These are phyloP conservation scores for Cyanoliseus patagonus DNA, from an alignment of 2,113 vertebrate genomes.

Conservation along the genomic window DNA sequence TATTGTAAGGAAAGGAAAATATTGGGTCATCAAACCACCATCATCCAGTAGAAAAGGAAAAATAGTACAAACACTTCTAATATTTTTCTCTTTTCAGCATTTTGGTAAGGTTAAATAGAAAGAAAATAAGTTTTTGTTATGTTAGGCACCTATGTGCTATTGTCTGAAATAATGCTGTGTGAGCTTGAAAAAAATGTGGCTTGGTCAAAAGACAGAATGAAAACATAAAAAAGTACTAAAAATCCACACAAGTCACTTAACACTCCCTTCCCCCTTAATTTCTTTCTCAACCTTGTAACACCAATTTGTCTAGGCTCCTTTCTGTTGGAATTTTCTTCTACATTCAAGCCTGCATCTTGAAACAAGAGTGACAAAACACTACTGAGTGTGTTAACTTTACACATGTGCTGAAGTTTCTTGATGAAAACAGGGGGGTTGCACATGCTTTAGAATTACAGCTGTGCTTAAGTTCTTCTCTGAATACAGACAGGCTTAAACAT, in stretches of 20 bases:
- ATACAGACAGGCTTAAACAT: background rate
- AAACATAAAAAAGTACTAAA: background rate
- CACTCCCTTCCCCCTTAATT: background rate
- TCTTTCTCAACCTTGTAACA: background rate
- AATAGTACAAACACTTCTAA: background rate
- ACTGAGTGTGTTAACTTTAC: background rate
- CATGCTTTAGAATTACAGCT: background rate
- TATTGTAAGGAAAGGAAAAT: slow-evolving; percentile 48
- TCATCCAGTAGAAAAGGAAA: slow-evolving; percentile 35
- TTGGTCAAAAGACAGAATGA: background rate
- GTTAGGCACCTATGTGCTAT: background rate
- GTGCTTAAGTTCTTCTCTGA: background rate
- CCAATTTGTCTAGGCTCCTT: background rate
- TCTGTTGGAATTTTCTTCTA: background rate
- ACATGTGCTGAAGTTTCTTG: background rate
- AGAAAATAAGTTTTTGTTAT: background rate
- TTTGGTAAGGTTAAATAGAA: background rate
- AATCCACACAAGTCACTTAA: background rate
- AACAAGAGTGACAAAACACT: background rate
- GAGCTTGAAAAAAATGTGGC: background rate
- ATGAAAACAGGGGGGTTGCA: background rate
- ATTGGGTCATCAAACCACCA: slow-evolving; percentile 49
- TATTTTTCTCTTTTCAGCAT: background rate
- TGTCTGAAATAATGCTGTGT: background rate
- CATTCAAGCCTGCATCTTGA: background rate